These are phyloP conservation scores for Callyntrura guangdongensis DNA, from an alignment of 2,888 invertebrate genomes.

Conservation along the genomic window DNA sequence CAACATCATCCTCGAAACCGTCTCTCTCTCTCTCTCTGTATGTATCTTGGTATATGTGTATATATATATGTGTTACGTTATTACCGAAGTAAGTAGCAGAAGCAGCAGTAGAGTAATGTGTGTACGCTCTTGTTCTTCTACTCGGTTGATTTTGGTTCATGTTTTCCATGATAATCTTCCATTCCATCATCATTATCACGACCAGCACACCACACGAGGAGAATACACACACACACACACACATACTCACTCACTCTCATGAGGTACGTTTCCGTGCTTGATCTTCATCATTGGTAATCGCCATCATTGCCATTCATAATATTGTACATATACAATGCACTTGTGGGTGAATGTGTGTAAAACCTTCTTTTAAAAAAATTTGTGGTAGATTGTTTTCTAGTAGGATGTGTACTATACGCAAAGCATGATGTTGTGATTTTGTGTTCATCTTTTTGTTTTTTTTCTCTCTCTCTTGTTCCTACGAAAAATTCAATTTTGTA, in stretches of 20 bases:
- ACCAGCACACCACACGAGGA: background rate
- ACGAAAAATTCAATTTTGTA: background rate
- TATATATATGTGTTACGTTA: background rate
- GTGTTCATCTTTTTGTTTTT: constrained; percentile 36
- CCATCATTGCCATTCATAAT: constrained; percentile 34
- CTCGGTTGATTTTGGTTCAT: constrained; percentile 25
- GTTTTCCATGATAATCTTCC: constrained; percentile 42
- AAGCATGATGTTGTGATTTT: constrained; percentile 25
- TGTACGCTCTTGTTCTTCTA: constrained; percentile 14
- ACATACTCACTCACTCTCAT: background rate
- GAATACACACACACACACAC: constrained; percentile 2
- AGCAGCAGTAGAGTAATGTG: background rate
- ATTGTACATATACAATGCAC: constrained; percentile 21
- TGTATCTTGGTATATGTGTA: too few species aligned
- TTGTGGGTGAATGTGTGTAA: constrained; percentile 42
- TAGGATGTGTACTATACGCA: background rate
- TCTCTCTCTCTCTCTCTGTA: background rate
- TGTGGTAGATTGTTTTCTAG: background rate
- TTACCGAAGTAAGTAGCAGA: background rate
- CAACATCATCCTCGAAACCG: background rate
- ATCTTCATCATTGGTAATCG: constrained; percentile 27
- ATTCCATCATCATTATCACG: constrained; percentile 4
- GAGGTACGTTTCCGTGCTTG: constrained; percentile 35
- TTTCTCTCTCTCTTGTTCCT: background rate
- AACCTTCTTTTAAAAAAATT: constrained; percentile 33